Conservation (phyloP, 2,113 vertebrate species). For the Mastomys coucha region DNA sequence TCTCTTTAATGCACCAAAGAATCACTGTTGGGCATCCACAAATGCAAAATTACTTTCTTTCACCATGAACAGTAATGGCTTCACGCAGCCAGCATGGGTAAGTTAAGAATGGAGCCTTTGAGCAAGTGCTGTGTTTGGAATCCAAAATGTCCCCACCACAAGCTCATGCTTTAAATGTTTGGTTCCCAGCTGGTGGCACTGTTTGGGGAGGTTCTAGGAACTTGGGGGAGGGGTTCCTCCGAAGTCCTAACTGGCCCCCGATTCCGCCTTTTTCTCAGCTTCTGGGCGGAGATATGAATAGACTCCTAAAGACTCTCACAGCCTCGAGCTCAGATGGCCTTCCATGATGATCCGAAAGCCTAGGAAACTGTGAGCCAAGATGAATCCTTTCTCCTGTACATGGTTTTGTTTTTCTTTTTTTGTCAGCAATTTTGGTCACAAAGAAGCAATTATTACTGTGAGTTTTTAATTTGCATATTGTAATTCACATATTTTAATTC, state of each 20-base stretch:
- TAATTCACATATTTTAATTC: neutral
- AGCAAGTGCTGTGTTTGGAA: neutral
- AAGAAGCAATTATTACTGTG: neutral
- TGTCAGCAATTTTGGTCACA: neutral
- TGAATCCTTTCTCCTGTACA: neutral
- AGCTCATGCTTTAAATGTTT: neutral
- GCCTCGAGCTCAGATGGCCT: neutral
- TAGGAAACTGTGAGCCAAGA: neutral
- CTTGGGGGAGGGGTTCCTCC: neutral
- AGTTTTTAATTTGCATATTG: conserved; percentile 1
- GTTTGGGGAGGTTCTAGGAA: neutral
- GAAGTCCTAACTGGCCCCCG: neutral
- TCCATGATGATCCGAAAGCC: neutral
- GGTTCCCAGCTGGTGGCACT: neutral
- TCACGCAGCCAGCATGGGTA: neutral
- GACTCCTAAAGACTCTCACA: neutral
- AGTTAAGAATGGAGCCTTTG: neutral
- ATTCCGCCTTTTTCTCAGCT: neutral
- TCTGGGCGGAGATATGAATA: neutral
- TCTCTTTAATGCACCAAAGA: conserved; percentile 48
- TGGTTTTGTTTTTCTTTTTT: neutral
- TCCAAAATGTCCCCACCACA: neutral
- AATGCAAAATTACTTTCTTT: conserved; percentile 60
- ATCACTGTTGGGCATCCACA: conserved; percentile 15
- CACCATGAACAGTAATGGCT: neutral